Base-by-base conservation (phyloP, 2,888 invertebrate species). In the Aradus depressus region DNA sequence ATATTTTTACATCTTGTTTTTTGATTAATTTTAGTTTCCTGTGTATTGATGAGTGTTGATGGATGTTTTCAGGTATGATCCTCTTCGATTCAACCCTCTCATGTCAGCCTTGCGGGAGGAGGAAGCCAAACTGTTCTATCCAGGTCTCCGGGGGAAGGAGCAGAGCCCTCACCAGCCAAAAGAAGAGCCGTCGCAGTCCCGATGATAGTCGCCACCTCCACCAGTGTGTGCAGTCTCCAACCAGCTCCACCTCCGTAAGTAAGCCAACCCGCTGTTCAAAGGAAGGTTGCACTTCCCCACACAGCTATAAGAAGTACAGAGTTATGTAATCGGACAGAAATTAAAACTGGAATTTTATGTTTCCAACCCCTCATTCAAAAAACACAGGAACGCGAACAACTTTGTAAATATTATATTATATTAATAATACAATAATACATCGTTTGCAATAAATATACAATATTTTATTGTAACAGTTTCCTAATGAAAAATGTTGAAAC, bases 31-130 rank as follows among this genome's bases (percentile, higher is more conserved):
- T 42, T 42, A 2, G 10, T n/a, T 42, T 10, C 16, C 18, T 42
- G 8, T 18, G 35, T n/a, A n/a, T n/a, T n/a, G n/a, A n/a, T n/a
- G n/a, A n/a, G n/a, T n/a, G n/a, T n/a, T n/a, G n/a, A n/a, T n/a
- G n/a, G n/a, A n/a, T n/a, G n/a, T 19, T 51, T 47, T 12, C 67
- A 67, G 76, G 28, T 75, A 75, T 63, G 82, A 82, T 64, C 80
- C 82, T 34, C 73, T 85, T 58, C 76, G 84, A 50, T 85, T 84
- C 66, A 84, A 84, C 65, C 84, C 86, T 18, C 70, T 87, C 26
- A 79, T 87, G 71, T 83, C 83, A 18, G 68, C 68, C 2, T 77
- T 81, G 64, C 74, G 84, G 50, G 84, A 85, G 64, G 64, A 64
- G 51, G 70, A 86, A 62, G 82, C 80, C 35, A 86, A 85, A 68